These are phyloP conservation scores for Corythoichthys intestinalis DNA, from an alignment of 2,113 vertebrate genomes.

Conservation along the genomic window DNA sequence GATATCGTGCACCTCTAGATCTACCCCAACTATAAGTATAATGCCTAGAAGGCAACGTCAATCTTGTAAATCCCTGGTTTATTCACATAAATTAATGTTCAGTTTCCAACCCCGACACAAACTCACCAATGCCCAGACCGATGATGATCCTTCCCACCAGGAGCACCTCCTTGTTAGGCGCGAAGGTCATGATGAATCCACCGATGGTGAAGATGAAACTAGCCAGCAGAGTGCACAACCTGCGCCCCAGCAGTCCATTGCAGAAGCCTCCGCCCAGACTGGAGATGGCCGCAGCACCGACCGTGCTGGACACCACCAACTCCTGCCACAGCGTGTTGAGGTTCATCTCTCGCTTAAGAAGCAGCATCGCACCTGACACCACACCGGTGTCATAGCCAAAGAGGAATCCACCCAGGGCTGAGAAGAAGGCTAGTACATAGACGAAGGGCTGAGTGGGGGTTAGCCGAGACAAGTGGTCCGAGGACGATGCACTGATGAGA, in stretches of 20 bases:
- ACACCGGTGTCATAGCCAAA: slow-evolving; percentile 98
- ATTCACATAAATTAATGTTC: not conserved
- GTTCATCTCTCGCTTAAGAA: slow-evolving; percentile 87
- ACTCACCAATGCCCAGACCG: slow-evolving; percentile 92
- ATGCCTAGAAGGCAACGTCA: not conserved
- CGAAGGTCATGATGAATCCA: slow-evolving; percentile 75
- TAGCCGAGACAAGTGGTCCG: slow-evolving; percentile 50
- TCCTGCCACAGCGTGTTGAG: slow-evolving; percentile 91
- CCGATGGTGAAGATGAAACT: slow-evolving; percentile 83
- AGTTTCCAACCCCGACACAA: not conserved
- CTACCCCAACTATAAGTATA: not conserved
- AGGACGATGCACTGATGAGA: slow-evolving; percentile 62
- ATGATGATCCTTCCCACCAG: slow-evolving; percentile 84
- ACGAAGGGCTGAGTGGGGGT: slow-evolving; percentile 74
- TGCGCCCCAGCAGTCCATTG: slow-evolving; percentile 81
- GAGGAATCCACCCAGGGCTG: slow-evolving; percentile 91
- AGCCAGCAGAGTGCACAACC: slow-evolving; percentile 84
- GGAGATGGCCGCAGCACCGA: slow-evolving; percentile 86
- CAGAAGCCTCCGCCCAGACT: slow-evolving; percentile 82
- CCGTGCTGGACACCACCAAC: slow-evolving; percentile 89
- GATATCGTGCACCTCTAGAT: no score
- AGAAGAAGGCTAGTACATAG: slow-evolving; percentile 75
- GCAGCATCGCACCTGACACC: slow-evolving; percentile 92
- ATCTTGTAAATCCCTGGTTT: not conserved
- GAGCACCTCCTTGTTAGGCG: slow-evolving; percentile 79